Evolutionary conservation across 2,113 vertebrate genomes (phyloP).

Genomic region (Limanda limanda): DNA sequence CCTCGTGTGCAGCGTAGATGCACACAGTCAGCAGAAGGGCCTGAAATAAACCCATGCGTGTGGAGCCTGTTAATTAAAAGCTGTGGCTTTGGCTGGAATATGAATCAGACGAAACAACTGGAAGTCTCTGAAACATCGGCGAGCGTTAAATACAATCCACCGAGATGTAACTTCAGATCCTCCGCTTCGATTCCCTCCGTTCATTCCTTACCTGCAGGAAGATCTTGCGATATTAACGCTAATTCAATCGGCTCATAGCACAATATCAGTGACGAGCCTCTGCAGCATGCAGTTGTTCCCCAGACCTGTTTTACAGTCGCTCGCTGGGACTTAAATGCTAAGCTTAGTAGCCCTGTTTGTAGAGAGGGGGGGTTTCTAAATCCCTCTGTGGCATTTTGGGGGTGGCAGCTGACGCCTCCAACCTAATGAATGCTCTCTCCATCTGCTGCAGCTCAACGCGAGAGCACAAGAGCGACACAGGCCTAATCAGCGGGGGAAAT

Average conservation of each 20-base stretch:
- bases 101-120: conserved; percentile 65
- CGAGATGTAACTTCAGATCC: conserved; percentile 14
- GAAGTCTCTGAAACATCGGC: conserved; percentile 40
- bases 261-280: conserved; percentile 21
- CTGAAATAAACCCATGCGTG: conserved; percentile 63
- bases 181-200: conserved; percentile 29
- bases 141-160: conserved; percentile 22
- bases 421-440: conserved; percentile 70
- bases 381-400: conserved; percentile 66
- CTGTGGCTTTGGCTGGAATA: conserved; percentile 52
- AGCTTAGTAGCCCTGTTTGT: conserved; percentile 59
- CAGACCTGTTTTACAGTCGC: conserved; percentile 28
- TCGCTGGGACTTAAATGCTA: conserved; percentile 46
- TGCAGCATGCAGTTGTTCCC: conserved; percentile 14
- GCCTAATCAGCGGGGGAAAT: conserved; percentile 68
- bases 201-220: neutral
- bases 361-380: conserved; percentile 58
- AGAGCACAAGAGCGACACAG: conserved; percentile 36
- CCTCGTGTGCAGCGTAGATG: conserved; percentile 29
- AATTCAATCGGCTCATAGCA: conserved; percentile 9
- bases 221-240: conserved; percentile 6
- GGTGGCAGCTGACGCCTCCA: conserved; percentile 62
- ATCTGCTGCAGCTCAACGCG: conserved; percentile 58
- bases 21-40: conserved; percentile 57
- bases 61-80: conserved; percentile 75